These are phyloP conservation scores for Casuarius casuarius DNA, from an alignment of 2,113 vertebrate species.

Conservation along the genomic window DNA sequence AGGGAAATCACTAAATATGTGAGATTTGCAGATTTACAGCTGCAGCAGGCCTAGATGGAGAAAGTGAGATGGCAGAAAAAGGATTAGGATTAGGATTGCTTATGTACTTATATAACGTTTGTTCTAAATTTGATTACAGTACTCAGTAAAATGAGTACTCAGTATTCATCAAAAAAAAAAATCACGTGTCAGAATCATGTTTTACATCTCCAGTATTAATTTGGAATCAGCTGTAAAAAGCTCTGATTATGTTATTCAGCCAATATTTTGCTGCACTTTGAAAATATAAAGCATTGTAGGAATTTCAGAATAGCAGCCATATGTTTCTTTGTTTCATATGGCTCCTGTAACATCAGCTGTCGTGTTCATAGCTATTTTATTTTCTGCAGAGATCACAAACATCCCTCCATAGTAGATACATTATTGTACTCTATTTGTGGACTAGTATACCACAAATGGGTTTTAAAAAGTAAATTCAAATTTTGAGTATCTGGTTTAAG, in stretches of 20 bases:
- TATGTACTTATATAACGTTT: constrained; percentile 38
- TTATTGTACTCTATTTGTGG: background rate
- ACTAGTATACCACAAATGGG: background rate
- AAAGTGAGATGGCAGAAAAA: constrained; percentile 55
- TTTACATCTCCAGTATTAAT: constrained; percentile 41
- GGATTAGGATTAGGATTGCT: constrained; percentile 55
- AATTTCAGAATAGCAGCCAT: constrained; percentile 14
- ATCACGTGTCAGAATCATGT: background rate
- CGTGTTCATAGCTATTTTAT: background rate
- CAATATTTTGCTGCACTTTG: constrained; percentile 26
- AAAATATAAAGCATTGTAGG: constrained; percentile 4
- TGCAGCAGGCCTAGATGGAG: constrained; percentile 35
- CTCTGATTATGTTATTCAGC: constrained; percentile 44
- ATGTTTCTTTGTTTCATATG: constrained; percentile 25
- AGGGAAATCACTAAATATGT: constrained; percentile 26
- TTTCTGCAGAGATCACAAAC: background rate
- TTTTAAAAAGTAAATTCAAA: background rate
- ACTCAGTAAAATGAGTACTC: constrained; percentile 56
- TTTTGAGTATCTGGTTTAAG: background rate
- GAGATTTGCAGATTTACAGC: constrained; percentile 54
- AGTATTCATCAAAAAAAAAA: background rate
- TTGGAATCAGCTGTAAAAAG: constrained; percentile 29
- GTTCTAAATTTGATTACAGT: constrained; percentile 55
- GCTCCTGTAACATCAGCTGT: constrained; percentile 31
- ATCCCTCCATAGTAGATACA: background rate